These are phyloP conservation scores for Synergus gifuensis DNA, from an alignment of 2,888 invertebrate genomes.

Conservation along the genomic window DNA sequence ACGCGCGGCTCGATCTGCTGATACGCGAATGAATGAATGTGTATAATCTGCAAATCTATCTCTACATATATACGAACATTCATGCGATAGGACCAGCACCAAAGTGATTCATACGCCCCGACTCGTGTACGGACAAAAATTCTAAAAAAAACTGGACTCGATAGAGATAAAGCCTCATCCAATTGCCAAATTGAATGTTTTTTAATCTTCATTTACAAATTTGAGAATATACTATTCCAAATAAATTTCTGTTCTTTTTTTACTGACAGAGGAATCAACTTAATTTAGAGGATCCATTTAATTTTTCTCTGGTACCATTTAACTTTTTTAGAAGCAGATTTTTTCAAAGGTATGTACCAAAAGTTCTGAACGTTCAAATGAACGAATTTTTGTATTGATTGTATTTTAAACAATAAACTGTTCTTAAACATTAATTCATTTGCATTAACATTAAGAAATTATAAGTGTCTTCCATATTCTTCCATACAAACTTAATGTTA, in stretches of 20 bases:
- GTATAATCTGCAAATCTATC: constrained; percentile 25
- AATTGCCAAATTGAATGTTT: constrained; percentile 4
- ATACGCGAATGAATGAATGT: constrained; percentile 11
- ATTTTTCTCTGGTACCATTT: too few species aligned
- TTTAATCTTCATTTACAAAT: background rate
- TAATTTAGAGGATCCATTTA: background rate
- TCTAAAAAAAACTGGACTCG: constrained; percentile 7
- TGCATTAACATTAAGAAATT: too few species aligned
- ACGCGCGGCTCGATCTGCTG: constrained; percentile 4
- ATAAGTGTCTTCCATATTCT: too few species aligned
- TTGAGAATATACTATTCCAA: background rate
- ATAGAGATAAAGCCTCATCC: constrained; percentile 3
- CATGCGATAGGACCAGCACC: constrained; percentile 19
- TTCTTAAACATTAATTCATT: too few species aligned
- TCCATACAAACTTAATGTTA: too few species aligned
- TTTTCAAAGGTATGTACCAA: too few species aligned
- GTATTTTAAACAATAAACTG: too few species aligned
- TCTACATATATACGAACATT: background rate
- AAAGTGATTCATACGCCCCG: constrained; percentile 16
- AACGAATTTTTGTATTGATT: too few species aligned
- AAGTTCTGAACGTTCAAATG: too few species aligned
- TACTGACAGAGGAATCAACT: background rate
- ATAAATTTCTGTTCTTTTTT: background rate
- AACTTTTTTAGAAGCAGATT: too few species aligned
- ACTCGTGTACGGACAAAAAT: constrained; percentile 9